Evolutionary conservation across 2,888 invertebrate genomes (phyloP), one percentile per base, ranked within the genome.

Genomic region (Pegoplata infirma): DNA sequence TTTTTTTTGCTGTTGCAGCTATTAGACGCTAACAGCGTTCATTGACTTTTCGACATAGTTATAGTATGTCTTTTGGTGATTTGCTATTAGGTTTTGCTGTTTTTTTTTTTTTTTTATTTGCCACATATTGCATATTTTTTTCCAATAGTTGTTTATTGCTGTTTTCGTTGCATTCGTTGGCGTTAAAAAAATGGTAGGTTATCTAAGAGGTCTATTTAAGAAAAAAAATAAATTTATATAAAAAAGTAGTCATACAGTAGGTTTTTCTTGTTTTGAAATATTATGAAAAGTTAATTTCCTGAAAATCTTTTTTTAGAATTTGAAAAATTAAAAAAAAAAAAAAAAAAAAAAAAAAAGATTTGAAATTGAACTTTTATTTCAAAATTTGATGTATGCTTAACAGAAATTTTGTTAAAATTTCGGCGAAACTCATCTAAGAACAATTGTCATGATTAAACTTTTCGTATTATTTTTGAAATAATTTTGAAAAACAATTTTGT

Each of bases 41-140:
- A 82, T 83, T 84, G 83, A 84, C 83, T 83, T 82, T 79, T 82
- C 81, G 83, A 81, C 83, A 84, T 80, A 83, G 81, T 82, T 81
- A 82, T 61, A 55, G 59, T 44, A 19, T 12, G 32, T 14, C 59
- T 66, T 63, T 61, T 71, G 61, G 6, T 58, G 16, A 21, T 56
- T 59, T 55, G 36, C 59, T 46, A 12, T 46, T 36, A 19, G 25
- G 47, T 40, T 32, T 44, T 64, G 53, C 36, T 59, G 61, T 16
- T 61, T 47, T 17, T 25, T 32, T 19, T 25, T 46, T 17, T 63
- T 19, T 21, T 64, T 76, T 71, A 66, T 66, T 66, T 66, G 79
- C 71, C 75, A 76, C 51, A 67, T 58, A 79, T 75, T 75, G 69
- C 49, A 53, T 32, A 47, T 64, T 36, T 76, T 51, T 53, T 59